phyloP scores from a whole-genome alignment of 2,888 invertebrate genomes.

The Hedychridium roseum region DNA sequence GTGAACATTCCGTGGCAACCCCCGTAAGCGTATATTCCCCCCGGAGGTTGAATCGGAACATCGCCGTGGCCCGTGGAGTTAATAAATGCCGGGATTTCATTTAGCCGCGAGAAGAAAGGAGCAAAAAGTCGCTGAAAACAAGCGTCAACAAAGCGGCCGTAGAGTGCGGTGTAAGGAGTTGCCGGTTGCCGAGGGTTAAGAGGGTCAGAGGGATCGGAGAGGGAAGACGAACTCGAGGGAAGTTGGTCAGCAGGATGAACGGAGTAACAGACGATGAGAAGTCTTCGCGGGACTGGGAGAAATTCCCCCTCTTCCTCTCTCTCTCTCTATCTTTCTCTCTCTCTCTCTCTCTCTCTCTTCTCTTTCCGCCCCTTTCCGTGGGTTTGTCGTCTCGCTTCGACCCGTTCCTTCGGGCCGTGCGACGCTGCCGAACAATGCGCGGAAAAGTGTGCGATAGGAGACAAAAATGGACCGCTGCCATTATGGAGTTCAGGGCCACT shows the following conservation, averaged over 20 bases:
- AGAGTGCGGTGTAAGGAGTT: too few species aligned
- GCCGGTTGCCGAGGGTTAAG: too few species aligned
- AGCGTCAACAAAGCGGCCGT: too few species aligned
- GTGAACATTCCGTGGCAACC: too few species aligned
- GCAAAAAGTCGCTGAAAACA: too few species aligned
- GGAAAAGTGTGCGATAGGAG: conserved; percentile 43
- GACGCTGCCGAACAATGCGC: conserved; percentile 38
- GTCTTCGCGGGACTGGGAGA: background rate
- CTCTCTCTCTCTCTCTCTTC: conserved; percentile 4
- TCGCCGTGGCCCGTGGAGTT: too few species aligned
- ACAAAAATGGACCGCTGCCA: conserved; percentile 51
- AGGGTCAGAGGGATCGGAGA: conserved; percentile 34
- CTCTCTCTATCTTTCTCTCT: conserved; percentile 5
- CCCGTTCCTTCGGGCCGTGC: too few species aligned
- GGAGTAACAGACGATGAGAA: conserved; percentile 25
- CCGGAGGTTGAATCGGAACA: too few species aligned
- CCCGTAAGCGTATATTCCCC: too few species aligned
- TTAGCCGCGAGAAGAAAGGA: too few species aligned
- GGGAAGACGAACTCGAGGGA: conserved; percentile 29
- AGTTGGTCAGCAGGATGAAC: conserved; percentile 48
- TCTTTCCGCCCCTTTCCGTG: conserved; percentile 12
- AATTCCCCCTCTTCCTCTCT: background rate
- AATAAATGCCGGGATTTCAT: too few species aligned
- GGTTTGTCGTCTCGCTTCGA: background rate
- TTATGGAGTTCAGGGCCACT: conserved; percentile 54